Evolutionary conservation across 2,797 vertebrate species (phyloP).

Genomic region (Acomys russatus): DNA sequence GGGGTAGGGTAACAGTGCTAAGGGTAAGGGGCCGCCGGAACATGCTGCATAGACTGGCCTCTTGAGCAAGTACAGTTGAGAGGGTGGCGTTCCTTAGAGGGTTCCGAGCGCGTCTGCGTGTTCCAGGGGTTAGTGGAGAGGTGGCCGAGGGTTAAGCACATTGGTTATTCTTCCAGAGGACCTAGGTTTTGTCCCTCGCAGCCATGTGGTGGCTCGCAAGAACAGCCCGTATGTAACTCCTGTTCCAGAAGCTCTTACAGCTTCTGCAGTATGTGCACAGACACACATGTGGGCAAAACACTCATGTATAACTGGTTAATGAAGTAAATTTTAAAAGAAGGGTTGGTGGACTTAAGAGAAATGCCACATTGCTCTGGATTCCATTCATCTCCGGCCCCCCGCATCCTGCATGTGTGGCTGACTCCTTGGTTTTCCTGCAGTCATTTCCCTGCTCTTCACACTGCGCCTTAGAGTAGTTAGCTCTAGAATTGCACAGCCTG

Average conservation of each 20-base stretch:
- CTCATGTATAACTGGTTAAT: background rate
- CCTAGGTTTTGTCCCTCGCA: background rate
- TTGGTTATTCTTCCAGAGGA: background rate
- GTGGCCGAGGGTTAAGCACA: too few species aligned
- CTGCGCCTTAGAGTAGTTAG: background rate
- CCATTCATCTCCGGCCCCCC: too few species aligned
- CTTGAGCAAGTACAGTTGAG: background rate
- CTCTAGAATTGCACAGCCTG: background rate
- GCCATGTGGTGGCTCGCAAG: background rate
- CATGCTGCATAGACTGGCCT: background rate
- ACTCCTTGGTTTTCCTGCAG: background rate
- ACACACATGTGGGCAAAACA: too few species aligned
- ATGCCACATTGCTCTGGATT: background rate
- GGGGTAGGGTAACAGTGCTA: too few species aligned
- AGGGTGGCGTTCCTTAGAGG: background rate
- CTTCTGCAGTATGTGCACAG: background rate
- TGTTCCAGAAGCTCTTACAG: background rate
- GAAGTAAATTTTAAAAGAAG: background rate
- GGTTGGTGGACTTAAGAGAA: background rate
- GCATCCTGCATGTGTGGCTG: background rate
- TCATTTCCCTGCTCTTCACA: background rate
- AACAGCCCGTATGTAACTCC: background rate
- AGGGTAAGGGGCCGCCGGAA: background rate
- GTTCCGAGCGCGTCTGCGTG: background rate
- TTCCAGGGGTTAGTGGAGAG: background rate